phyloP scores from a whole-genome alignment of 2,888 invertebrate species.

The Hoplodrina blanda region DNA sequence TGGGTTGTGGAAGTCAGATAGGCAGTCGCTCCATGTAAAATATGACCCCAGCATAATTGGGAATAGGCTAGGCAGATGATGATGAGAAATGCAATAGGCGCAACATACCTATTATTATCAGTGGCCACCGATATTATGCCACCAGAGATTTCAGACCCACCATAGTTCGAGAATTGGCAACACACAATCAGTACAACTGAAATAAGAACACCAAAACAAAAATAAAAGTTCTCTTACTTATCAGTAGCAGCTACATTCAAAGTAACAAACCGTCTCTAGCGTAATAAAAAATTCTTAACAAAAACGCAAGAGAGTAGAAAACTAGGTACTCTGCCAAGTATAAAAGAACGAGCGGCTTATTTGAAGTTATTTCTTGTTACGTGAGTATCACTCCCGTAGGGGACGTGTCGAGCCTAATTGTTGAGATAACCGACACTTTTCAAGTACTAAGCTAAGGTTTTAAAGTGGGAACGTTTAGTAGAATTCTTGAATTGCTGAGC shows the following conservation, averaged over 20 bases:
- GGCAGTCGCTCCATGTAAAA: too few species aligned
- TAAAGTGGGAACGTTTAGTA: conserved; percentile 35
- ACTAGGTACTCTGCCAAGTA: conserved; percentile 27
- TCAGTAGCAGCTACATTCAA: conserved; percentile 13
- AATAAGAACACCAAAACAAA: conserved; percentile 14
- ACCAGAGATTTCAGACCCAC: neutral
- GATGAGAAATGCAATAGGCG: too few species aligned
- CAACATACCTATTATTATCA: too few species aligned
- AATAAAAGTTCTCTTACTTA: conserved; percentile 11
- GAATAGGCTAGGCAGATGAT: too few species aligned
- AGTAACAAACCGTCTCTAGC: conserved; percentile 29
- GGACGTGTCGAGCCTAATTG: conserved; percentile 65
- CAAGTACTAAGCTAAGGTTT: conserved; percentile 36
- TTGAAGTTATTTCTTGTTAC: conserved; percentile 51
- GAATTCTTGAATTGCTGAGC: conserved; percentile 12
- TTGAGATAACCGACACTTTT: conserved; percentile 62
- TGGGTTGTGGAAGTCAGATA: too few species aligned
- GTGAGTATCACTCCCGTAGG: conserved; percentile 57
- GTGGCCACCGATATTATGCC: too few species aligned
- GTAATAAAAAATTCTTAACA: conserved; percentile 41
- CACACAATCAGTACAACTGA: neutral
- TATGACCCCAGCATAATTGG: too few species aligned
- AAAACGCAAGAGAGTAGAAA: conserved; percentile 13
- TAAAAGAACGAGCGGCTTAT: conserved; percentile 17
- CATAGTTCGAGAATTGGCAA: neutral